phyloP scores from a whole-genome alignment of 2,888 invertebrate species.

The Lasioglossum calceatum region DNA sequence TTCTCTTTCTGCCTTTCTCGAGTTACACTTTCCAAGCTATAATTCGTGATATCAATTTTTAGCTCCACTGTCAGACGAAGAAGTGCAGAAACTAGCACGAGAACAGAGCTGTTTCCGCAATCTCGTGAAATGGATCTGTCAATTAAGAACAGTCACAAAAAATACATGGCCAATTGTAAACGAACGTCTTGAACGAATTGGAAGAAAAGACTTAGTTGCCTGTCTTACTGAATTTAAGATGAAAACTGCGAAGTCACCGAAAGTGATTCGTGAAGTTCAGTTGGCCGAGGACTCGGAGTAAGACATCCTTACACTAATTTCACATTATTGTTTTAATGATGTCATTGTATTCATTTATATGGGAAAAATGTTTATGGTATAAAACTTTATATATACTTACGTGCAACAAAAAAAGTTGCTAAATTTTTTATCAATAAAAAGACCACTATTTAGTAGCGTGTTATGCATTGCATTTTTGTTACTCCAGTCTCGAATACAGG shows the following conservation, averaged over 20 bases:
- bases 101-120: constrained; percentile 84
- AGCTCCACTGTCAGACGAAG: constrained; percentile 30
- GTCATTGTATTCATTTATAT: neutral
- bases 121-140: constrained; percentile 86
- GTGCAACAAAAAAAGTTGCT: no score
- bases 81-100: constrained; percentile 33
- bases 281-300: constrained; percentile 36
- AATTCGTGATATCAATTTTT: neutral
- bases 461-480: neutral
- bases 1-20: neutral
- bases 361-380: no score
- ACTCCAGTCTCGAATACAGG: neutral
- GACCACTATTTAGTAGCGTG: no score
- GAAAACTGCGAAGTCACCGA: constrained; percentile 26
- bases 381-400: no score
- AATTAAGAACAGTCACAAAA: constrained; percentile 84
- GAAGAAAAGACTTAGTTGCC: constrained; percentile 83
- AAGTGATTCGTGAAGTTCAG: constrained; percentile 43
- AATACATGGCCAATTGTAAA: constrained; percentile 86
- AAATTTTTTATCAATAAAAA: no score
- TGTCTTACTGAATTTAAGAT: constrained; percentile 31
- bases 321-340: neutral
- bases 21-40: neutral
- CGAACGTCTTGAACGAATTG: constrained; percentile 86
- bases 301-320: neutral